Evolutionary conservation across 2,797 vertebrate genomes (phyloP).

Genomic region (Lagorchestes hirsutus): DNA sequence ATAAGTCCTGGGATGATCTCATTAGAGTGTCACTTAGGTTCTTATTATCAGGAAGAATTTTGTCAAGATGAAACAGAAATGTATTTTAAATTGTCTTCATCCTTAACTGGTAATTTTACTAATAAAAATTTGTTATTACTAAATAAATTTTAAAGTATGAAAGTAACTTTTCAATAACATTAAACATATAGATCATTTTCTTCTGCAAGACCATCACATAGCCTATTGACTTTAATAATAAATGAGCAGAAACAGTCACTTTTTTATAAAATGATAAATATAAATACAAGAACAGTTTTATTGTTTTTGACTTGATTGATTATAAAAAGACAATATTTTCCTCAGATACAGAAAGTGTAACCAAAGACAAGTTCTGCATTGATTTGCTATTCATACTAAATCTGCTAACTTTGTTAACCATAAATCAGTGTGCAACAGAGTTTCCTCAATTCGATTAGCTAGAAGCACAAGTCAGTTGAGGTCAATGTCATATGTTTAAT

Average conservation of each 20-base stretch:
- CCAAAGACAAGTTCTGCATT: background rate
- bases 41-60: background rate
- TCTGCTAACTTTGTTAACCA: background rate
- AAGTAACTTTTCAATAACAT: background rate
- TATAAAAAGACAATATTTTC: background rate
- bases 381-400: background rate
- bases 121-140: background rate
- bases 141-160: background rate
- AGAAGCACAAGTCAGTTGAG: background rate
- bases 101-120: background rate
- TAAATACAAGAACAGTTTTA: background rate
- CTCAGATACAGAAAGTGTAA: background rate
- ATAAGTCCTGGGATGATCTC: background rate
- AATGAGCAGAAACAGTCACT: background rate
- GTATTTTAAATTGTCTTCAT: background rate
- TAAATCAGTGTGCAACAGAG: background rate
- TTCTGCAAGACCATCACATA: background rate
- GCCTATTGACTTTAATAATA: background rate
- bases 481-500: background rate
- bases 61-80: slow-evolving; percentile 2
- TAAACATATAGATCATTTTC: background rate
- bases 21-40: background rate
- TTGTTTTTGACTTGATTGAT: slow-evolving; percentile 1
- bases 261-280: background rate
- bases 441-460: background rate